Evolutionary conservation across 2,888 invertebrate species (phyloP).

Genomic region (Lasioglossum villosulum): DNA sequence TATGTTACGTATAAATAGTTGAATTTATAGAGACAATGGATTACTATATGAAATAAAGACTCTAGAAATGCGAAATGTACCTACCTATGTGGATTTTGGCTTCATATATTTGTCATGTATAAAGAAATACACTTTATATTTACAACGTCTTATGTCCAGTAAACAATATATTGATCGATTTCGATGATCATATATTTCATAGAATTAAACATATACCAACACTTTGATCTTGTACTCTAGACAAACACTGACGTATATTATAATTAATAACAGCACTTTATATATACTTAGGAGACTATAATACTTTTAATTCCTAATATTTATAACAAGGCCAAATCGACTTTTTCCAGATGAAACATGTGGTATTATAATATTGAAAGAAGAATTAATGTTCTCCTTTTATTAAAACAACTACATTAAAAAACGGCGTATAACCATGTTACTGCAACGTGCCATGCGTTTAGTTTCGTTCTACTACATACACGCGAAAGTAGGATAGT

Average conservation of each 20-base stretch:
- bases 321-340: neutral
- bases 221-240: neutral
- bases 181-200: neutral
- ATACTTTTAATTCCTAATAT: neutral
- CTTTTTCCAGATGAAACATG: neutral
- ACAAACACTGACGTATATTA: neutral
- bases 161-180: neutral
- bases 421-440: slow-evolving; percentile 16
- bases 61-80: slow-evolving; percentile 23
- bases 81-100: slow-evolving; percentile 19
- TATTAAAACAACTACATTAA: neutral
- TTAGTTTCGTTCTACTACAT: slow-evolving; percentile 1
- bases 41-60: neutral
- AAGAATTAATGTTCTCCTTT: neutral
- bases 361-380: neutral
- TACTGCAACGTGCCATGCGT: slow-evolving; percentile 65
- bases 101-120: slow-evolving; percentile 1
- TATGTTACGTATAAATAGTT: neutral
- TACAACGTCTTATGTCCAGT: neutral
- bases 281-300: neutral
- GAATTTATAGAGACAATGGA: neutral
- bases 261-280: slow-evolving; percentile 3
- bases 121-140: slow-evolving; percentile 2
- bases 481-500: slow-evolving; percentile 5
- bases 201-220: neutral